Conservation (phyloP, 2,888 invertebrate species). For the Acanthacorydalis orientalis region DNA sequence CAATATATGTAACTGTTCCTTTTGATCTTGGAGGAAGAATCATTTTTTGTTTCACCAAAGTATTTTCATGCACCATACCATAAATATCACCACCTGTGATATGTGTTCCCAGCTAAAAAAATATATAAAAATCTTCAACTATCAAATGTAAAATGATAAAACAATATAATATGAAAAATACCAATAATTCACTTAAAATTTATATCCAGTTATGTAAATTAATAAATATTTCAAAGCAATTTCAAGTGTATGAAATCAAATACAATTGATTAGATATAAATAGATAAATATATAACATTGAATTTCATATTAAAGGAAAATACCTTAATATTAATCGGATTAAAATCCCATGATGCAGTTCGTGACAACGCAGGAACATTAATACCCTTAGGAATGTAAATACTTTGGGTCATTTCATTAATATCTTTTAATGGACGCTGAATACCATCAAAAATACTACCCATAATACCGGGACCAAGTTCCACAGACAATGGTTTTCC, state of each 20-base stretch:
- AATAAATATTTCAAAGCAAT: constrained; percentile 1
- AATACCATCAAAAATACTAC: constrained; percentile 99
- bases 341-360: constrained; percentile 79
- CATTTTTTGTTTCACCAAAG: constrained; percentile 93
- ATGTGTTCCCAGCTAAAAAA: constrained; percentile 74
- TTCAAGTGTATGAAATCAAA: not conserved
- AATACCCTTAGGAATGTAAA: constrained; percentile 99
- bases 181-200: not conserved
- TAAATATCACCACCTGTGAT: constrained; percentile 97
- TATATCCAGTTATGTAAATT: not conserved
- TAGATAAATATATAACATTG: not conserved
- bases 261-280: not conserved
- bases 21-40: constrained; percentile 86
- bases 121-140: constrained; percentile 4
- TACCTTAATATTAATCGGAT: constrained; percentile 65
- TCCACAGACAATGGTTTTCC: constrained; percentile 99
- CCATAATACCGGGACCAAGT: constrained; percentile 96
- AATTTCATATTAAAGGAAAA: constrained; percentile 4
- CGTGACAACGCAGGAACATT: constrained; percentile 84
- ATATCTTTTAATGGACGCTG: constrained; percentile 97
- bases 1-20: constrained; percentile 92
- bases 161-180: not conserved
- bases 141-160: not conserved
- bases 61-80: constrained; percentile 93
- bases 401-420: constrained; percentile 79